Percentiles rank a stretch among this genome's conserved stretches.
phyloP scores from a whole-genome alignment of 1,140 invertebrate species.

The Sarcophaga peregrina region DNA sequence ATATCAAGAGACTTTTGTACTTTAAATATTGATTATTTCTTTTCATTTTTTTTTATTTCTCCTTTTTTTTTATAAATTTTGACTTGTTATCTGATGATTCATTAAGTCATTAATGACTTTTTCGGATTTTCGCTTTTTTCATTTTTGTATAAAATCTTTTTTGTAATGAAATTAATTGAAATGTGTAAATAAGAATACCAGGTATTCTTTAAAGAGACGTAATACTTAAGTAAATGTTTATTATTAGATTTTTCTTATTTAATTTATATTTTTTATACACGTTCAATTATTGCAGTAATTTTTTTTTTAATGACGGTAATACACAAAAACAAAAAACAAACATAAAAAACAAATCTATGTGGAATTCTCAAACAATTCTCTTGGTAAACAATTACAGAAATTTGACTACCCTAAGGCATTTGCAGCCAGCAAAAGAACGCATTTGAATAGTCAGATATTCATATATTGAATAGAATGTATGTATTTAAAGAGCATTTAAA shows the following conservation, averaged over 20 bases:
- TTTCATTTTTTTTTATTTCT: slow-evolving; percentile 8
- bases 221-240: slow-evolving; percentile 27
- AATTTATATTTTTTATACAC: not conserved
- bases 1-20: slow-evolving; percentile 35
- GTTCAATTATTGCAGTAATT: not conserved
- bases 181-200: slow-evolving; percentile 27
- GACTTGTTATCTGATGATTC: too few species aligned
- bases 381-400: too few species aligned
- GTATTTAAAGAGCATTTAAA: slow-evolving; percentile 22
- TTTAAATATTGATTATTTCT: slow-evolving; percentile 1
- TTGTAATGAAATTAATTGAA: not conserved
- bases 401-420: too few species aligned
- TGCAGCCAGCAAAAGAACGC: too few species aligned
- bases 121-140: not conserved
- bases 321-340: too few species aligned
- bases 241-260: not conserved
- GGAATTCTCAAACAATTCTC: too few species aligned
- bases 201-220: slow-evolving; percentile 33
- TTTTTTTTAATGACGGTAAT: not conserved
- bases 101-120: not conserved
- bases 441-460: too few species aligned
- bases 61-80: not conserved
- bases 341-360: too few species aligned
- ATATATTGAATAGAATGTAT: not conserved
- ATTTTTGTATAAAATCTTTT: slow-evolving; percentile 18